phyloP scores from a whole-genome alignment of 2,113 vertebrate genomes.

The Triplophysa tibetana region DNA sequence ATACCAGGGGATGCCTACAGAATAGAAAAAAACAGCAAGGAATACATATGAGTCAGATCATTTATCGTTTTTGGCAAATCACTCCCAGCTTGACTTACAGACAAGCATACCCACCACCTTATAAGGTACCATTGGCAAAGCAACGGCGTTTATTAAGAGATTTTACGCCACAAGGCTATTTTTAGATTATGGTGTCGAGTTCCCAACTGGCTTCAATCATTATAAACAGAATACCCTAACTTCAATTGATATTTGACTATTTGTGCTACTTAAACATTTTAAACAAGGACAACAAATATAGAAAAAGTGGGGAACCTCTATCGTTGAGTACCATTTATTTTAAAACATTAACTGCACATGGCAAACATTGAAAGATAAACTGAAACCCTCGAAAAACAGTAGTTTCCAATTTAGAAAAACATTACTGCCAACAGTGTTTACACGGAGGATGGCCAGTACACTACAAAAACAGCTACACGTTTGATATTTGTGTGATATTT shows the following conservation, averaged over 20 bases:
- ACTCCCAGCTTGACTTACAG: not conserved
- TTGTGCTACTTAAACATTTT: too few relatives aligned
- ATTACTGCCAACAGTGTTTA: not conserved
- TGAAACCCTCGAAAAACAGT: not conserved
- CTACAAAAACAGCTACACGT: not conserved
- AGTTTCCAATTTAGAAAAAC: not conserved
- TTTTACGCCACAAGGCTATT: not conserved
- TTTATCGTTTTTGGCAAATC: not conserved
- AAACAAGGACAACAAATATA: too few relatives aligned
- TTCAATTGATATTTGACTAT: not conserved
- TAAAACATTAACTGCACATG: too few relatives aligned
- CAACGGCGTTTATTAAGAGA: conserved; percentile 20
- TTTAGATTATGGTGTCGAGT: conserved; percentile 18
- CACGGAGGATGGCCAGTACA: not conserved
- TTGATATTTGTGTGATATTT: not conserved
- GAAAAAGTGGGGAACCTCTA: too few relatives aligned
- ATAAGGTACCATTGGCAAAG: not conserved
- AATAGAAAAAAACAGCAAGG: conserved; percentile 20
- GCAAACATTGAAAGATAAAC: not conserved
- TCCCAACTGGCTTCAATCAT: not conserved
- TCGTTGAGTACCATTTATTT: too few relatives aligned
- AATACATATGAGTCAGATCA: not conserved
- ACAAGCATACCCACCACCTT: not conserved
- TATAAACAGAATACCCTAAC: not conserved
- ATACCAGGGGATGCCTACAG: conserved; percentile 50